Conservation (phyloP, 2,888 invertebrate species). For the Lepeophtheirus nordmannii region DNA sequence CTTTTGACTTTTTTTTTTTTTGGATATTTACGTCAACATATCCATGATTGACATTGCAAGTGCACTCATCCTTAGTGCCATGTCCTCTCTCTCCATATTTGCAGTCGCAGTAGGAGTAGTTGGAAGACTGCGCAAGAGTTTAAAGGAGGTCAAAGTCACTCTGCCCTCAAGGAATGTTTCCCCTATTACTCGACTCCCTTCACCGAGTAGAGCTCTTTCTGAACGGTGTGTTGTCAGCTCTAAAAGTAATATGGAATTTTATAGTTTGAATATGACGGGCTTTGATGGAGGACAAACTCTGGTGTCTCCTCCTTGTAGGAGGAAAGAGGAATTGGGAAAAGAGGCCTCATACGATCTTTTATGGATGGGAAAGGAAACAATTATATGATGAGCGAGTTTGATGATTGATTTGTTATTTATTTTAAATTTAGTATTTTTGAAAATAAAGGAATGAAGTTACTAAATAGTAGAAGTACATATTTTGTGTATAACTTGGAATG, state of each 20-base stretch:
- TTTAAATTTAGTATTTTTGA: too few species aligned
- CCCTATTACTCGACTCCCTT: not conserved
- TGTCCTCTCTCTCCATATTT: not conserved
- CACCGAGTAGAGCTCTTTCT: not conserved
- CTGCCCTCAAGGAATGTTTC: not conserved
- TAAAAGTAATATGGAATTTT: not conserved
- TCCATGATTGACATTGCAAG: not conserved
- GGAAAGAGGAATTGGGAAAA: not conserved
- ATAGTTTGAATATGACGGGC: not conserved
- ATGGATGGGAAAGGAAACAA: not conserved
- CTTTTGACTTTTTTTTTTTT: too few species aligned
- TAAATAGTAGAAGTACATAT: too few species aligned
- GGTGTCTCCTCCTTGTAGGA: too few species aligned
- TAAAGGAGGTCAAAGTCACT: not conserved
- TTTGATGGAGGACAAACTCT: not conserved
- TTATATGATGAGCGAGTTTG: too few species aligned
- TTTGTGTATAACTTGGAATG: too few species aligned
- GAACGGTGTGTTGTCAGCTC: too few species aligned
- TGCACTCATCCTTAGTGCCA: not conserved
- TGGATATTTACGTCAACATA: too few species aligned
- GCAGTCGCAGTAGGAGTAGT: not conserved
- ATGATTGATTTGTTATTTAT: not conserved
- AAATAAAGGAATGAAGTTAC: too few species aligned
- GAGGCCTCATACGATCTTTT: not conserved
- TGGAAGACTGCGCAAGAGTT: not conserved